Conservation (phyloP, 2,113 vertebrate species). For the Bungarus multicinctus region DNA sequence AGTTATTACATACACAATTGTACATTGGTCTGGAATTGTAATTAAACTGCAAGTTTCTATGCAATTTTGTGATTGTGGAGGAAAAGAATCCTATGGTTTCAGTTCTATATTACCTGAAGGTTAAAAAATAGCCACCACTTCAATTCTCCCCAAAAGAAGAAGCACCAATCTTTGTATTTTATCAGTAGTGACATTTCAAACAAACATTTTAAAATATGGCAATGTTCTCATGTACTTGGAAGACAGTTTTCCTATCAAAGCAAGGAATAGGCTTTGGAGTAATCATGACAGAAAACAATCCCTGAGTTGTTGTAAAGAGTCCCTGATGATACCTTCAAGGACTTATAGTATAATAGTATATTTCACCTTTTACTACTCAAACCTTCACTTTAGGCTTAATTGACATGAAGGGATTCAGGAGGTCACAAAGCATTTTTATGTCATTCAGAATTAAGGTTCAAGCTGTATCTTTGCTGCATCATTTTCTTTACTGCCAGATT, state of each 20-base stretch:
- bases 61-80: neutral
- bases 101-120: neutral
- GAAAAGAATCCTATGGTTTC: neutral
- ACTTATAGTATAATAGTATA: neutral
- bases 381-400: constrained; percentile 16
- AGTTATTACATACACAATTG: neutral
- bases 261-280: constrained; percentile 1
- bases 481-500: neutral
- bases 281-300: neutral
- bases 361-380: neutral
- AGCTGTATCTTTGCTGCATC: neutral
- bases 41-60: neutral
- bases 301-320: neutral
- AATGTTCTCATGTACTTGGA: neutral
- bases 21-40: neutral
- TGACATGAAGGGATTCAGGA: neutral
- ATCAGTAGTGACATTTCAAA: neutral
- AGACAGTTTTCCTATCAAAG: neutral
- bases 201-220: neutral
- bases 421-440: neutral
- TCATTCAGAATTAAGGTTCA: neutral
- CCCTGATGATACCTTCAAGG: neutral
- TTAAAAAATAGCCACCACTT: neutral
- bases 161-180: neutral
- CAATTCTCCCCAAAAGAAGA: neutral